Conservation (phyloP, 2,888 invertebrate species). For the Agriopis aurantiaria region DNA sequence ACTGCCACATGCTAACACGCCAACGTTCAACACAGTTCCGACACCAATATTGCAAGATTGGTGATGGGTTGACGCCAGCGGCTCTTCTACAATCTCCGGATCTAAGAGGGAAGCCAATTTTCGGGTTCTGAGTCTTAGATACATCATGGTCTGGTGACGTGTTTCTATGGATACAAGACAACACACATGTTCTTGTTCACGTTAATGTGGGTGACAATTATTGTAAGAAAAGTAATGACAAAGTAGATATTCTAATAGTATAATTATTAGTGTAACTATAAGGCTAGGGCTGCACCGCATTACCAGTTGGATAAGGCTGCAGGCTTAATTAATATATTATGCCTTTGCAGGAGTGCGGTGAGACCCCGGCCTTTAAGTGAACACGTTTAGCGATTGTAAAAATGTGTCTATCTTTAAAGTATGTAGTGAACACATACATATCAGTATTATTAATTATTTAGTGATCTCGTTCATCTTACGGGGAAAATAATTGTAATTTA, state of each 20-base stretch:
- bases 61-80: not conserved
- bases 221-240: not conserved
- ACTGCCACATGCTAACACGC: constrained; percentile 53
- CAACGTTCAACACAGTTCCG: not conserved
- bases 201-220: not conserved
- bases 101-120: not conserved
- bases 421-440: constrained; percentile 66
- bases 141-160: no score
- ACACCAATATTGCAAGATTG: not conserved
- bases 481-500: constrained; percentile 51
- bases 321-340: no score
- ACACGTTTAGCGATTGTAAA: not conserved
- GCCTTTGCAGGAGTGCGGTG: not conserved
- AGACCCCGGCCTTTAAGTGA: not conserved
- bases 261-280: not conserved
- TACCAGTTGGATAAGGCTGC: no score
- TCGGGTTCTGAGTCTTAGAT: not conserved
- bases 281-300: not conserved
- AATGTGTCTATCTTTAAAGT: not conserved
- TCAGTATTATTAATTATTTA: constrained; percentile 54
- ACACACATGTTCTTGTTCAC: not conserved
- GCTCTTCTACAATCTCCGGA: not conserved
- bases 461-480: constrained; percentile 64
- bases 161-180: not conserved
- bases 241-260: not conserved